A percentile compares a stretch with the other conserved stretches of the same genome.
Evolutionary conservation across 1,140 invertebrate species (phyloP).

Genomic region (Diploscapter pachys): DNA sequence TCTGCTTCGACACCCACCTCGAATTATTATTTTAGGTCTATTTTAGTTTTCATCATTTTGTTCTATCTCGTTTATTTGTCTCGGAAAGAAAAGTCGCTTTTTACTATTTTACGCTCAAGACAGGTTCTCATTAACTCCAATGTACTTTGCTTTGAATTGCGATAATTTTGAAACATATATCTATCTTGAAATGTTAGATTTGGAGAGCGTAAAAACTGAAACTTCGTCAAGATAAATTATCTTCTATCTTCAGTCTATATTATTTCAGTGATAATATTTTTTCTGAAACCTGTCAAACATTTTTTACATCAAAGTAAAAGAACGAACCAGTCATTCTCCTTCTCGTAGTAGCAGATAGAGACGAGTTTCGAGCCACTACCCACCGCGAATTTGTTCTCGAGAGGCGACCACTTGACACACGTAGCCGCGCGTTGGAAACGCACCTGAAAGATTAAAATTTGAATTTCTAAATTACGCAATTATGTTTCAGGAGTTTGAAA

Average conservation of each 20-base stretch:
- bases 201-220: too few species aligned
- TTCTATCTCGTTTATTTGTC: too few species aligned
- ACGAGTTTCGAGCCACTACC: slow-evolving; percentile 91
- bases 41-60: too few species aligned
- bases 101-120: too few species aligned
- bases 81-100: too few species aligned
- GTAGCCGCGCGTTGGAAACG: slow-evolving; percentile 95
- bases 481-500: not conserved
- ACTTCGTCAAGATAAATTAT: too few species aligned
- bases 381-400: slow-evolving; percentile 98
- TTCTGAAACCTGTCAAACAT: too few species aligned
- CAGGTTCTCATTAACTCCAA: too few species aligned
- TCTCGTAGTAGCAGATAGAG: slow-evolving; percentile 95
- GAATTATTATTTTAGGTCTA: not conserved
- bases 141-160: too few species aligned
- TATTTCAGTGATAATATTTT: not conserved
- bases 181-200: too few species aligned
- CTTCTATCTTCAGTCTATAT: not conserved
- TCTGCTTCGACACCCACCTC: slow-evolving; percentile 91
- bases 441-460: slow-evolving; percentile 1
- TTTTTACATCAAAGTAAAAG: not conserved
- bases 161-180: too few species aligned
- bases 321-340: slow-evolving; percentile 75
- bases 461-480: not conserved
- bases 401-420: slow-evolving; percentile 97